Conservation (phyloP, 1,140 invertebrate genomes). For the Centruroides sculpturatus region DNA sequence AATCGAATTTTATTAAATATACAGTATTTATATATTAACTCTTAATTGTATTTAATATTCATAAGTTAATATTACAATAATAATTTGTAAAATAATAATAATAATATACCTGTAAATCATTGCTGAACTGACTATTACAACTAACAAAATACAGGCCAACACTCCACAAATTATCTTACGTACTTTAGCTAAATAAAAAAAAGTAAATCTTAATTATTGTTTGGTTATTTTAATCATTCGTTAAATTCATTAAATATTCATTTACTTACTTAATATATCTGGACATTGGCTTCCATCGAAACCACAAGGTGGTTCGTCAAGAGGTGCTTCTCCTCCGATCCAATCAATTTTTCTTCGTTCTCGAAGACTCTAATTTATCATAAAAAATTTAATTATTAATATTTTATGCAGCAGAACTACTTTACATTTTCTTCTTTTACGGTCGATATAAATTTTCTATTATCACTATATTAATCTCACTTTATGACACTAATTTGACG, state of each 20-base stretch:
- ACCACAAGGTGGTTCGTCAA: constrained; percentile 84
- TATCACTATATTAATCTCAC: too few relatives aligned
- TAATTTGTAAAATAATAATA: too few relatives aligned
- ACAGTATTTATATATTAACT: too few relatives aligned
- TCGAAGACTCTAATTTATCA: background rate
- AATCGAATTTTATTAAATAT: too few relatives aligned
- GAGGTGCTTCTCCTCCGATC: constrained; percentile 45
- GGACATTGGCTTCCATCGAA: constrained; percentile 49
- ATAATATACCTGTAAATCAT: constrained; percentile 9
- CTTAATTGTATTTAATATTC: too few relatives aligned
- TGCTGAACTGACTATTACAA: background rate
- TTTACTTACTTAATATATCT: constrained; percentile 39
- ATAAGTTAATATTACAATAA: too few relatives aligned
- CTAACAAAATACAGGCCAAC: background rate
- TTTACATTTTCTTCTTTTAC: too few relatives aligned
- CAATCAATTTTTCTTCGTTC: constrained; percentile 3
- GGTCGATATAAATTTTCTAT: too few relatives aligned
- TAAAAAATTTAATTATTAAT: too few relatives aligned
- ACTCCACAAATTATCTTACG: constrained; percentile 5
- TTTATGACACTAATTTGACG: too few relatives aligned
- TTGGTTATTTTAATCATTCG: background rate
- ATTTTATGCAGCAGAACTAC: too few relatives aligned
- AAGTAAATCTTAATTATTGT: background rate
- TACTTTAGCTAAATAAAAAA: constrained; percentile 1
- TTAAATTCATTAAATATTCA: constrained; percentile 13